Percentiles rank a stretch among this genome's conserved stretches.
phyloP scores from a whole-genome alignment of 2,113 vertebrate genomes.

The Saccopteryx bilineata region DNA sequence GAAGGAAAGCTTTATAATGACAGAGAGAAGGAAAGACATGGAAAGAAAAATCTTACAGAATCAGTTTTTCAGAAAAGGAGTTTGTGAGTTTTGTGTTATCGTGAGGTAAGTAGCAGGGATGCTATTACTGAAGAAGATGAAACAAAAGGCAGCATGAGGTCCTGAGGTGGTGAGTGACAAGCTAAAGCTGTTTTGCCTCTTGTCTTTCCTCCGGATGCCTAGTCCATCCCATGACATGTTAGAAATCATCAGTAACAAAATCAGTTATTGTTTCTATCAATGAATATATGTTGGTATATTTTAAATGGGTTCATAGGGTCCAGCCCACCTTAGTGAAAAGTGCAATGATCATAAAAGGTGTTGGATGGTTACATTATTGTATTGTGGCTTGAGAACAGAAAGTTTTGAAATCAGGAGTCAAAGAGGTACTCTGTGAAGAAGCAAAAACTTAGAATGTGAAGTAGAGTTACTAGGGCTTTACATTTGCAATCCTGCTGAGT shows the following conservation, averaged over 20 bases:
- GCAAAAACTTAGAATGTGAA: neutral
- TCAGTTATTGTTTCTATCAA: constrained; percentile 21
- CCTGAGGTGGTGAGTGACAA: neutral
- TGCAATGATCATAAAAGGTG: neutral
- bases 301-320: neutral
- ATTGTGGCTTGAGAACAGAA: constrained; percentile 41
- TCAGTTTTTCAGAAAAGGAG: neutral
- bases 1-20: neutral
- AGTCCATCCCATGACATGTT: neutral
- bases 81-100: neutral
- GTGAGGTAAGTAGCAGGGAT: constrained; percentile 27
- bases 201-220: constrained; percentile 27
- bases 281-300: neutral
- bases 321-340: neutral
- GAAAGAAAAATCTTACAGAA: neutral
- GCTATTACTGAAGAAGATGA: neutral
- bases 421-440: constrained; percentile 58
- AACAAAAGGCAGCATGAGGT: neutral
- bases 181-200: neutral
- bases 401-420: constrained; percentile 54
- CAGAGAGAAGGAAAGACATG: neutral
- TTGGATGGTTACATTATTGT: neutral
- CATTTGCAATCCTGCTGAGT: constrained; percentile 55
- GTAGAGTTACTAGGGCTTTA: constrained; percentile 41
- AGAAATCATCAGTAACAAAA: neutral